phyloP scores from a whole-genome alignment of 2,113 vertebrate genomes.

The Dromas ardeola region DNA sequence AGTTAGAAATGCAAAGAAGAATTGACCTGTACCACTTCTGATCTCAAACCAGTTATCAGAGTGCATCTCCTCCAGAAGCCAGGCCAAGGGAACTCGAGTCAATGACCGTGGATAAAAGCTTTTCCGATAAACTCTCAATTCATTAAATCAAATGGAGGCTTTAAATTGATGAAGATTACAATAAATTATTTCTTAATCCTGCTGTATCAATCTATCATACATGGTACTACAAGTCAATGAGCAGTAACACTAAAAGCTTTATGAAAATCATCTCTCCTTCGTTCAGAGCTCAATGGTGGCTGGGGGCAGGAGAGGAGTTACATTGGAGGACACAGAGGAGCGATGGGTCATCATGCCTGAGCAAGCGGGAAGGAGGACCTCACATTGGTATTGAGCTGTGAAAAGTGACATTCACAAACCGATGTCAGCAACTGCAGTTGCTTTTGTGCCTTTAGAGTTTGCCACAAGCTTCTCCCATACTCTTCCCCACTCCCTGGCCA shows the following conservation, averaged over 20 bases:
- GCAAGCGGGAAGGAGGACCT: background rate
- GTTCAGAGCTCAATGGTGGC: background rate
- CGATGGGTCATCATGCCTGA: background rate
- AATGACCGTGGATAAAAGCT: slow-evolving; percentile 77
- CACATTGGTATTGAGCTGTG: accelerated
- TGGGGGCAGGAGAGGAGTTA: background rate
- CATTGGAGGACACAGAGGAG: background rate
- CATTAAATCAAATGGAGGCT: slow-evolving; percentile 75
- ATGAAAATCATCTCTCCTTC: background rate
- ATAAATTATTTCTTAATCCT: slow-evolving; percentile 69
- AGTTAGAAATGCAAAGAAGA: slow-evolving; percentile 61
- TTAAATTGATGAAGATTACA: slow-evolving; percentile 73
- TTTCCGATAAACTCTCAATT: slow-evolving; percentile 80
- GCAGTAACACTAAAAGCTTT: slow-evolving; percentile 37
- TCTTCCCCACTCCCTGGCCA: background rate
- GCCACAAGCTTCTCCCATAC: background rate
- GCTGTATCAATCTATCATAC: slow-evolving; percentile 64
- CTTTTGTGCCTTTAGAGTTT: accelerated
- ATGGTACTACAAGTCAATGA: background rate
- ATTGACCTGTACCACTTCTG: slow-evolving; percentile 54
- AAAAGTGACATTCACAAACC: background rate
- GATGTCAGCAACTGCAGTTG: accelerated
- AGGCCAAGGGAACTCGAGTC: slow-evolving; percentile 59
- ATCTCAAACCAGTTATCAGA: slow-evolving; percentile 69
- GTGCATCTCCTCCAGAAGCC: slow-evolving; percentile 52